Percentiles rank a stretch among this genome's conserved stretches.
phyloP scores from a whole-genome alignment of 1,140 invertebrate species.

The Pseudobourletiella spinata region DNA sequence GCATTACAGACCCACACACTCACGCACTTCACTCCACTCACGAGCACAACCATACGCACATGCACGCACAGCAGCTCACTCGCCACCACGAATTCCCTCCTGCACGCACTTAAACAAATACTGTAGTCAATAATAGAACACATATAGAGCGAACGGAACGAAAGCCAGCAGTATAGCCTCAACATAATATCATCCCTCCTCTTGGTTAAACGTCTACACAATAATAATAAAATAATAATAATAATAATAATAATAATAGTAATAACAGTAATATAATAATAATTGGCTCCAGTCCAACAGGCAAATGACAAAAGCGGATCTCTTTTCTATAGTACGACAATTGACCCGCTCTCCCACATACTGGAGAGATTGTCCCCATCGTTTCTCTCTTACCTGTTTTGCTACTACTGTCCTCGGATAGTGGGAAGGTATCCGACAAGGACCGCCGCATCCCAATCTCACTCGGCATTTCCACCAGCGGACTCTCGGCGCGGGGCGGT shows the following conservation, averaged over 20 bases:
- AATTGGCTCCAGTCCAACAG: background rate
- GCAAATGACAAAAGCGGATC: background rate
- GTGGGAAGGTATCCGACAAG: slow-evolving; percentile 29
- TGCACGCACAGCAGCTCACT: too few relatives aligned
- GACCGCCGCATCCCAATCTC: slow-evolving; percentile 21
- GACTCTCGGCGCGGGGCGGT: too few relatives aligned
- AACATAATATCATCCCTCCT: too few relatives aligned
- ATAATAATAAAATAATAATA: too few relatives aligned
- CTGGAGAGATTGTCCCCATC: too few relatives aligned
- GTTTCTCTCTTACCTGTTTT: slow-evolving; percentile 33
- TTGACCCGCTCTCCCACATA: too few relatives aligned
- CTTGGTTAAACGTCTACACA: too few relatives aligned
- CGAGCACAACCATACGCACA: background rate
- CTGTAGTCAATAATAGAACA: too few relatives aligned
- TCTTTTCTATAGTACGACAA: too few relatives aligned
- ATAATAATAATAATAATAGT: background rate
- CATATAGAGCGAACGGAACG: too few relatives aligned
- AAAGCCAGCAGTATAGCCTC: too few relatives aligned
- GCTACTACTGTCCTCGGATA: slow-evolving; percentile 32
- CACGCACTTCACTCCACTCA: background rate
- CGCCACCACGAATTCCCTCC: too few relatives aligned
- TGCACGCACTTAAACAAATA: background rate
- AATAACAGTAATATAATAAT: background rate
- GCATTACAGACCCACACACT: slow-evolving; percentile 52
- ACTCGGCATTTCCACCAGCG: slow-evolving; percentile 19